These are phyloP conservation scores for Andrena chrysosceles DNA, from an alignment of 2,888 invertebrate species.

Conservation along the genomic window DNA sequence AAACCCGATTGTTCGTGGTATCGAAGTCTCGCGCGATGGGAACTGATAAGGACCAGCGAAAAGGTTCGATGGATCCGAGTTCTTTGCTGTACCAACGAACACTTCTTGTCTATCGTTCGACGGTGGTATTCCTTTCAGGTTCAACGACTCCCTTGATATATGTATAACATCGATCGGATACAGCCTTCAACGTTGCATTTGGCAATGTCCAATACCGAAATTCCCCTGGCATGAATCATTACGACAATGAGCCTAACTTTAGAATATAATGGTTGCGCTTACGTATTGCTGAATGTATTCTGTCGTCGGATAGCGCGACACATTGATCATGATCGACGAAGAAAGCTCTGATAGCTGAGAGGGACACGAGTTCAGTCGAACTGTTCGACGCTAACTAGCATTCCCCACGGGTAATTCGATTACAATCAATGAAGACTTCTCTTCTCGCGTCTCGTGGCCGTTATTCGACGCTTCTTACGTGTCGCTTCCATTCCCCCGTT, in stretches of 20 bases:
- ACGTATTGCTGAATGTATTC: conserved; percentile 4
- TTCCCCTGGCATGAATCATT: conserved; percentile 15
- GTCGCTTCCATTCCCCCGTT: conserved; percentile 22
- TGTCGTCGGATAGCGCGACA: background rate
- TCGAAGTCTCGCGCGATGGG: background rate
- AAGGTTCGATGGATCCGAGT: background rate
- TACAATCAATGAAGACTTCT: background rate
- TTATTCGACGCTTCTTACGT: background rate
- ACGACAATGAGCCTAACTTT: conserved; percentile 16
- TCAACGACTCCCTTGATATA: conserved; percentile 10
- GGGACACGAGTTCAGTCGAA: too few relatives aligned
- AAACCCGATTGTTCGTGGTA: background rate
- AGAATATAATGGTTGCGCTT: conserved; percentile 8
- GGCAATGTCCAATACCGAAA: conserved; percentile 4
- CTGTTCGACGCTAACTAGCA: background rate
- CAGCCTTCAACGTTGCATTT: conserved; percentile 10
- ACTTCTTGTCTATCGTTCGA: too few relatives aligned
- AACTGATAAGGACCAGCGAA: background rate
- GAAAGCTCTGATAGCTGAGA: background rate
- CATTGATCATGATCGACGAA: background rate
- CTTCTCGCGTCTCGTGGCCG: background rate
- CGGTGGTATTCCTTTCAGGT: background rate
- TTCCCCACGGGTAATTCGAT: background rate
- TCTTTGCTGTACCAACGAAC: background rate
- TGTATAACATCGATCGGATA: background rate